Evolutionary conservation across 2,113 vertebrate species (phyloP).

Genomic region (Ailuropoda melanoleuca): DNA sequence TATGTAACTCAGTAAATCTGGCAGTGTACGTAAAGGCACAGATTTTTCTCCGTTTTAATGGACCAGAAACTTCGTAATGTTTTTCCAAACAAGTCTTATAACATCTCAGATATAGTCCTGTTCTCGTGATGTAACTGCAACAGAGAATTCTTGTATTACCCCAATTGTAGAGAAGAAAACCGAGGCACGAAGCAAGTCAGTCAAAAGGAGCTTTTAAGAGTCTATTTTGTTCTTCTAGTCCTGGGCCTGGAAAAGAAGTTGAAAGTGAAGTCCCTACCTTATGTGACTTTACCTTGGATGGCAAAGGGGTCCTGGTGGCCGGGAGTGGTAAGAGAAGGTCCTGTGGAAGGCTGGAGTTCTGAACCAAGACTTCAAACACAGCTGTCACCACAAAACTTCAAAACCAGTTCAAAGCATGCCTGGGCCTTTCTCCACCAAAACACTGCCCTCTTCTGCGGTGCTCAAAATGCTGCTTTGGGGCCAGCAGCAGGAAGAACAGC

Average conservation of each 20-base stretch:
- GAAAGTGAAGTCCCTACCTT: neutral
- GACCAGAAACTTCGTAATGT: neutral
- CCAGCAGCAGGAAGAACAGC: neutral
- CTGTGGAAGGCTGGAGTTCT: neutral
- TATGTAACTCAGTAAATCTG: neutral
- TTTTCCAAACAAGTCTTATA: neutral
- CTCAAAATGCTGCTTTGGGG: rapidly evolving
- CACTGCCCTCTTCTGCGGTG: neutral
- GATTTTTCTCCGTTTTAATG: neutral
- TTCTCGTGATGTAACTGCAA: neutral
- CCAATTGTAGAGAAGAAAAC: neutral
- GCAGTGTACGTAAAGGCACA: neutral
- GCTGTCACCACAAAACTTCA: neutral
- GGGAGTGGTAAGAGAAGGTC: neutral
- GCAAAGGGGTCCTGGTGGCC: rapidly evolving
- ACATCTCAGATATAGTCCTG: neutral
- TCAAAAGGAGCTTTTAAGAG: neutral
- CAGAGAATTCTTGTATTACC: neutral
- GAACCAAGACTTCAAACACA: neutral
- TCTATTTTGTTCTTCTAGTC: neutral
- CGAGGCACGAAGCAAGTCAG: neutral
- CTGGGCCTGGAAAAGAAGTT: neutral
- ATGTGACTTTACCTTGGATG: neutral
- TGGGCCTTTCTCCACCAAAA: neutral
- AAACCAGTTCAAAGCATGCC: neutral